Evolutionary conservation across 2,888 invertebrate genomes (phyloP), one percentile per base, ranked within the genome.

Genomic region (Camptogramma bilineatum): DNA sequence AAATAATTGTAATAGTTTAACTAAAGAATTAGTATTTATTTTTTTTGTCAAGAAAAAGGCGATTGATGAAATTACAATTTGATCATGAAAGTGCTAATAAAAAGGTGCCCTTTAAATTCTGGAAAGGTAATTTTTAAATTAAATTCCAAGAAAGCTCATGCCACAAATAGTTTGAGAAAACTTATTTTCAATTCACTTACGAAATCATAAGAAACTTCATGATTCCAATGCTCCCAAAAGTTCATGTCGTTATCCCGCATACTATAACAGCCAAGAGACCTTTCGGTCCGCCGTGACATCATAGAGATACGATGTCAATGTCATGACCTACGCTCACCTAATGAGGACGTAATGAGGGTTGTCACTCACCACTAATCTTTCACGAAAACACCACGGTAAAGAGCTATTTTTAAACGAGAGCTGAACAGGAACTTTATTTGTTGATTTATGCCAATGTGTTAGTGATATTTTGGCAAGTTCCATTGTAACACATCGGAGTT

Each of bases 251-350:
- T 52, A 61, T 64, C 60, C 60, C 52, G 52, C 56, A 52, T 50
- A 55, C 52, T 53, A 46, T 59, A 60, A 46, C 16, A 62, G 44
- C 57, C 24, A 39, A 16, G 57, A 52, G 61, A 66, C 54, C 57
- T 53, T 64, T 47, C 62, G 21, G 55, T 63, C 56, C 58, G 60
- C 17, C 60, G 57, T 72, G 66, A 69, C 69, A 66, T 68, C 69
- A 71, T 62, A 70, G 52, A 58, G 21, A 64, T 62, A 59, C 65
- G 67, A 66, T 70, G 68, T 70, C 72, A 74, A 71, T 74, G 73
- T 73, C 74, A 64, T 56, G 71, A 69, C 68, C 72, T 69, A 65
- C 69, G 69, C 52, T 70, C 68, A 69, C 71, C 70, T 66, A n/a
- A n/a, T n/a, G 68, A 51, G 62, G 28, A 44, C 62, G 54, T 57